Evolutionary conservation across 2,888 invertebrate species (phyloP), one percentile per base, ranked within the genome.

Genomic region (Mesodorylaimus sp.): DNA sequence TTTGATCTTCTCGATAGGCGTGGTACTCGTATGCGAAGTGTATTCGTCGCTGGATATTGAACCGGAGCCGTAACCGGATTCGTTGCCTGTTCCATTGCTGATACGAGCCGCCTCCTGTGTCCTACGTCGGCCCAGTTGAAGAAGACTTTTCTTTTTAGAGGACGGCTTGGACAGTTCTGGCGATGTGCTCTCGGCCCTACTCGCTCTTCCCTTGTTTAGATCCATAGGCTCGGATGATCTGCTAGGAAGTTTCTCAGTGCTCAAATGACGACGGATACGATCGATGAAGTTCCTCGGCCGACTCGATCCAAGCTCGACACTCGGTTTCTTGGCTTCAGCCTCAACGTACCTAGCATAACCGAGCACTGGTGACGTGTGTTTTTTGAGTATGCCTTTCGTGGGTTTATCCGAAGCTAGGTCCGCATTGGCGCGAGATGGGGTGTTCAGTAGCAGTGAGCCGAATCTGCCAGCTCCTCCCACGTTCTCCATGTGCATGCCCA

Each of bases 1-100:
- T 53, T 64, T 64, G 50, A 65, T 60, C 37, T 61, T 58, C 44
- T 64, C 64, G 50, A 65, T 59, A 16, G 63, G 63, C 1, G 63
- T 61, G 21, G 54, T 13, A 63, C 60, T 3, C 29, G 28, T 21
- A 19, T 39, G 41, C 21, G n/a, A n/a, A n/a, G n/a, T n/a, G n/a
- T 39, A n/a, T 21, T 39, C 7, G 7, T n/a, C 10, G 21, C n/a
- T 21, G 10, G 5, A 16, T 39, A 13, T 13, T 21, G 7, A 21
- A 7, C 10, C 7, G 13, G 7, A 7, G 10, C 41, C 41, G 21
- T n/a, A 7, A 5, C 41, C n/a, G 32, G 16, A 32, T 32, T 32
- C 41, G 21, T 7, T 7, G 41, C 41, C 21, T n/a, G 44, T 26
- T 21, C 19, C 3, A 3, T 27, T 32, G 45, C 45, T 23, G 19